Base-by-base conservation (phyloP, 2,113 vertebrate species). In the Tympanuchus pallidicinctus region DNA sequence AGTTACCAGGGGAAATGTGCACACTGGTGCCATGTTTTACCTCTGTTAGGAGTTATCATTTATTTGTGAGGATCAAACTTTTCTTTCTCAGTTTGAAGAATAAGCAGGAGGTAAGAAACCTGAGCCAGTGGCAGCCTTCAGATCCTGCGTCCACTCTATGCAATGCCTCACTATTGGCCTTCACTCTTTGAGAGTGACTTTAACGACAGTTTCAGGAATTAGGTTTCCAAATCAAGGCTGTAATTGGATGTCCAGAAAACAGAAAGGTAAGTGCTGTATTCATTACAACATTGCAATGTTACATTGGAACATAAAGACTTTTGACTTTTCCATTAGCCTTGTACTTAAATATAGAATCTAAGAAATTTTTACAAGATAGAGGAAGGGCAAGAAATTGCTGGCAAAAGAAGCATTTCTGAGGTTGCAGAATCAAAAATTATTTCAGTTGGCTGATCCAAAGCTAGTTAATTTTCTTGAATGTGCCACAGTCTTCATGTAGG, bases 351-450 rank as follows among this genome's bases (percentile, higher is more conserved):
- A 45, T 1, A 83, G 56, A 89, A 93, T 74, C 76, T 19, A 56
- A 93, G 60, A 86, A 13, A 71, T 60, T 94, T 95, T 93, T 94
- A 91, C 76, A 91, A 86, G 65, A 45, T 43, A 74, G 36, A 71
- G 64, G 73, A 82, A 93, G 34, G 56, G 38, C 13, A 77, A 83
- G 34, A 67, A 80, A 83, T 82, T 81, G 18, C 19, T 89, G 75
- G 67, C 64, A 43, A 71, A 92, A 81, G 17, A 20, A 10, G 30
- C 42, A 63, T 38, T 38, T 92, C 64, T 75, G 73, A 86, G 65
- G 57, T 60, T 88, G 69, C 2, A 3, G 48, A 80, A 81, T 60
- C 34, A 28, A 78, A 86, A 86, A 47, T 64, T 24, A 80, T 84
- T 86, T 78, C 75, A 81, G 6, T 47, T 92, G 65, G 43, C 47